Evolutionary conservation across 2,888 invertebrate genomes (phyloP).

Genomic region (Troides oblongomaculatus): DNA sequence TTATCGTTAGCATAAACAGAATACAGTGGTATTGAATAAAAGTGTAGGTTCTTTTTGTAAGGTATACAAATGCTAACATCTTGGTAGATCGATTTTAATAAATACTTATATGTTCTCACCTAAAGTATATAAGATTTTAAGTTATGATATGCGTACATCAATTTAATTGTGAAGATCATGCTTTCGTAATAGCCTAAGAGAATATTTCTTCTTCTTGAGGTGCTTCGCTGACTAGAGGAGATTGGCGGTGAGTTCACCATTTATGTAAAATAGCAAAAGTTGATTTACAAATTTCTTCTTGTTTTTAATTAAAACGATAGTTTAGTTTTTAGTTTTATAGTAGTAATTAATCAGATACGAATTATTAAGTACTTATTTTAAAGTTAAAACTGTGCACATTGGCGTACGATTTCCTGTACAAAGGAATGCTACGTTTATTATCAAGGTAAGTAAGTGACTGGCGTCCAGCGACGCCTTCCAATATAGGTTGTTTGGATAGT

Average conservation of each 20-base stretch:
- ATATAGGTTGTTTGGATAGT: slow-evolving; percentile 34
- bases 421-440: slow-evolving; percentile 52
- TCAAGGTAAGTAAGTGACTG: slow-evolving; percentile 63
- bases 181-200: neutral
- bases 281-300: neutral
- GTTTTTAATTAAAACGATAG: neutral
- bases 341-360: neutral
- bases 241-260: too few species aligned
- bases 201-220: neutral
- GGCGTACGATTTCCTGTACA: slow-evolving; percentile 55
- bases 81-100: neutral
- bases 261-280: neutral
- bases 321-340: too few species aligned
- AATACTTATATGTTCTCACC: neutral
- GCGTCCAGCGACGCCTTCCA: slow-evolving; percentile 31
- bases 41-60: too few species aligned
- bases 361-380: neutral
- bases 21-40: too few species aligned
- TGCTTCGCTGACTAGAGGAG: too few species aligned
- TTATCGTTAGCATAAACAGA: too few species aligned
- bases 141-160: neutral
- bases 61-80: too few species aligned
- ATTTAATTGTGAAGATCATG: neutral
- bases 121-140: neutral
- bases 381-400: slow-evolving; percentile 19